Base-by-base conservation (phyloP, 1,140 invertebrate species). In the Drosophila insularis region DNA sequence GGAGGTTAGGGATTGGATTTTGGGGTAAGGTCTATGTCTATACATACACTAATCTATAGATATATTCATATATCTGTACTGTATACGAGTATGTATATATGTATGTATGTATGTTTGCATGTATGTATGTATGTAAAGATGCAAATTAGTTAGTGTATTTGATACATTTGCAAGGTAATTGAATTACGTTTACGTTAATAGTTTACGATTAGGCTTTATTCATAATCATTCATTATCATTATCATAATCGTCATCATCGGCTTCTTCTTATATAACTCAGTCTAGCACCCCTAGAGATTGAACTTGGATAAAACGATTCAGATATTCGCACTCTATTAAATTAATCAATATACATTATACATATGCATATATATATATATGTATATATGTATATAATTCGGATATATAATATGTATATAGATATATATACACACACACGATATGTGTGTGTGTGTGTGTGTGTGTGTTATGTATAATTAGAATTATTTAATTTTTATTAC, bases 251-350 rank as follows among this genome's bases (percentile, higher is more conserved):
- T 60, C 37, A 61, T 74, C 64, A 61, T 74, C 64, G 54, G 61
- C 56, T 66, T 72, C 69, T 68, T 65, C 67, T 69, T 69, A 69
- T 35, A 54, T 86, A 81, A 85, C 82, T 86, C 82, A 86, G 82
- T 86, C 82, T 85, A 86, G 81, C 82, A 86, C 78, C 78, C 81
- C 81, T 81, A 85, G 75, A 86, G 81, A 86, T 86, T 71, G 71
- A 80, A 71, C 64, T 80, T 82, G 76, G 79, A 81, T 81, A 81
- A 81, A 80, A 80, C 60, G 74, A 71, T 78, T 71, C 65, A 79
- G 71, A 61, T 56, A 63, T 65, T 66, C 59, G 72, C 76, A 68
- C 67, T 62, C 68, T 75, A 40, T 75, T 66, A 60, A 70, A 55
- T 79, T 80, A 73, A 84, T 84, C 67, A 80, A 84, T 84, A 70